Conservation (phyloP, 2,888 invertebrate genomes). For the Lithophane ornitopus region DNA sequence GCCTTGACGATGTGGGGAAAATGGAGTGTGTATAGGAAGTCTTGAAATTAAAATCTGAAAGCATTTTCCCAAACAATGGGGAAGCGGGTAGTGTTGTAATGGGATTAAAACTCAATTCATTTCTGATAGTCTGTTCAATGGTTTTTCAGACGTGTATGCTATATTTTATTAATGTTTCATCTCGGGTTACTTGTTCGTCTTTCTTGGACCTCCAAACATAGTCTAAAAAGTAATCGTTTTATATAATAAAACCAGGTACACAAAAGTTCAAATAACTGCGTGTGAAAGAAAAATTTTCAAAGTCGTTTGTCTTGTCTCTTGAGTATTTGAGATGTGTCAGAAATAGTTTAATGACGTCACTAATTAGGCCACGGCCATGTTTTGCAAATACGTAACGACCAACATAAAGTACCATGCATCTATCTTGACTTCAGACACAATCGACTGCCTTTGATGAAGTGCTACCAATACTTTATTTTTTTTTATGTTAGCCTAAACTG, state of each 20-base stretch:
- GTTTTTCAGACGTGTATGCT: not conserved
- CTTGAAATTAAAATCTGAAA: not conserved
- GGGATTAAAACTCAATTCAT: not conserved
- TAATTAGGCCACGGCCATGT: conserved; percentile 50
- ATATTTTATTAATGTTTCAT: not conserved
- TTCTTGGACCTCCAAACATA: not conserved
- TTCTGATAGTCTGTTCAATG: not conserved
- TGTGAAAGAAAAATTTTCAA: conserved; percentile 19
- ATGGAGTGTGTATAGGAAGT: not conserved
- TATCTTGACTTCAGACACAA: not conserved
- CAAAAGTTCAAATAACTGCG: not conserved
- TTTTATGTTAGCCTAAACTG: too few relatives aligned
- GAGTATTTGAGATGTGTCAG: conserved; percentile 32
- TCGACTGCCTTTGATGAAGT: not conserved
- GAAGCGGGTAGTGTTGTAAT: not conserved
- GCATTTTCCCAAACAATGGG: not conserved
- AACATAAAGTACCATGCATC: conserved; percentile 7
- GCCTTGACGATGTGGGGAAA: conserved; percentile 41
- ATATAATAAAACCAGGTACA: not conserved
- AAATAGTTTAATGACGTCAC: conserved; percentile 45
- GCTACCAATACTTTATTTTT: not conserved
- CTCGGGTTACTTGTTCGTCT: not conserved
- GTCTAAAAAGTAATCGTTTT: not conserved
- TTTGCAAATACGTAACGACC: conserved; percentile 20
- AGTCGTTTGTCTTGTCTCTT: conserved; percentile 23